Percentiles rank a stretch among this genome's conserved stretches.
Evolutionary conservation across 2,797 vertebrate genomes (phyloP).

Genomic region (Rhinogobio ventralis): DNA sequence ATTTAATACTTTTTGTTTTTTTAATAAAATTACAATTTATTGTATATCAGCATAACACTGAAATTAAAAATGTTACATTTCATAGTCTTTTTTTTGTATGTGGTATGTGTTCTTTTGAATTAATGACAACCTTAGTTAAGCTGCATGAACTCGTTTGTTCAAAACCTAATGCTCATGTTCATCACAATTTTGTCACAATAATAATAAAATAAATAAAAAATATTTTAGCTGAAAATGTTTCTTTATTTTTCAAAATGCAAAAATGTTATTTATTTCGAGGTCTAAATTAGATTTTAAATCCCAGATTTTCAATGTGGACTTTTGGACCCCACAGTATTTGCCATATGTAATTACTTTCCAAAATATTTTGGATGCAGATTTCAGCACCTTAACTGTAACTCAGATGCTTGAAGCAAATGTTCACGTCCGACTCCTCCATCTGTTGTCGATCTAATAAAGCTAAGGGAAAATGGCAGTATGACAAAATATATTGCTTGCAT

Average conservation of each 20-base stretch:
- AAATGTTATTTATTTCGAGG: background rate
- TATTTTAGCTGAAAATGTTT: background rate
- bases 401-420: slow-evolving; percentile 22
- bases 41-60: background rate
- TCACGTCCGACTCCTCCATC: background rate
- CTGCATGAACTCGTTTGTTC: background rate
- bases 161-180: background rate
- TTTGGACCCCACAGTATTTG: background rate
- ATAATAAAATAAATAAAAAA: background rate
- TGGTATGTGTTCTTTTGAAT: background rate
- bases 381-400: background rate
- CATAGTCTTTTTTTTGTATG: background rate
- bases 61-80: background rate
- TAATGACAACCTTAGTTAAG: background rate
- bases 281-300: slow-evolving; percentile 1
- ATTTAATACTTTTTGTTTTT: background rate
- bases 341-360: slow-evolving; percentile 33
- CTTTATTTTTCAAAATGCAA: background rate
- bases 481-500: slow-evolving; percentile 25
- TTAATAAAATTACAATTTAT: background rate
- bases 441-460: background rate
- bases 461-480: background rate
- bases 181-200: background rate
- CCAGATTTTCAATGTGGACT: slow-evolving; percentile 15
- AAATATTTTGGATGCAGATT: slow-evolving; percentile 29